These are phyloP conservation scores for Mastomys natalensis DNA, from an alignment of 2,113 vertebrate species.

Conservation along the genomic window DNA sequence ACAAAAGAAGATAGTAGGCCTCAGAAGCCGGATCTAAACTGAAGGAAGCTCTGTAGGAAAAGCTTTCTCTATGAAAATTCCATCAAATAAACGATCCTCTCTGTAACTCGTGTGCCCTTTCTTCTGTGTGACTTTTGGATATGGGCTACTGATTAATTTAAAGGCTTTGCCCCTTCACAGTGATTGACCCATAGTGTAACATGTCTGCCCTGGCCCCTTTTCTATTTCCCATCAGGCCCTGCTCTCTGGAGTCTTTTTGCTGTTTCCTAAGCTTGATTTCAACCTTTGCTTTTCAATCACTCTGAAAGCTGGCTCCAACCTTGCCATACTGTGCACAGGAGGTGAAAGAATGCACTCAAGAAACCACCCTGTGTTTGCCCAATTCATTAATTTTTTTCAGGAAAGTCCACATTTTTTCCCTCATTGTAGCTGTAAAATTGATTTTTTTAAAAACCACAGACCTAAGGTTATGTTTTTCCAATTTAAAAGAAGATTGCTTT, in stretches of 20 bases:
- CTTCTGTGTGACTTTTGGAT: background rate
- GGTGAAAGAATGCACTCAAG: background rate
- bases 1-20: background rate
- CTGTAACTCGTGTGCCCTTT: background rate
- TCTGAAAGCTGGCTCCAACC: background rate
- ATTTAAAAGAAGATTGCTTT: background rate
- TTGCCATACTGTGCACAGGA: background rate
- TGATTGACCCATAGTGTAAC: background rate
- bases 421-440: background rate
- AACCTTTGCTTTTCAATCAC: slow-evolving; percentile 6
- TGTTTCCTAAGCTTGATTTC: background rate
- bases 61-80: background rate
- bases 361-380: background rate
- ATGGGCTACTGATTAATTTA: background rate
- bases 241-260: background rate
- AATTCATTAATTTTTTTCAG: background rate
- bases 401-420: background rate
- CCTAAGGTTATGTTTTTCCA: background rate
- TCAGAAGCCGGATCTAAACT: background rate
- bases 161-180: background rate
- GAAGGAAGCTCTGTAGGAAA: background rate
- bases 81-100: background rate
- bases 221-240: background rate
- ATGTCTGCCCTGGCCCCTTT: background rate
- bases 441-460: background rate